A percentile compares a stretch with the other conserved stretches of the same genome.
Conservation (phyloP, 2,113 vertebrate genomes). For the Macaca nemestrina region DNA sequence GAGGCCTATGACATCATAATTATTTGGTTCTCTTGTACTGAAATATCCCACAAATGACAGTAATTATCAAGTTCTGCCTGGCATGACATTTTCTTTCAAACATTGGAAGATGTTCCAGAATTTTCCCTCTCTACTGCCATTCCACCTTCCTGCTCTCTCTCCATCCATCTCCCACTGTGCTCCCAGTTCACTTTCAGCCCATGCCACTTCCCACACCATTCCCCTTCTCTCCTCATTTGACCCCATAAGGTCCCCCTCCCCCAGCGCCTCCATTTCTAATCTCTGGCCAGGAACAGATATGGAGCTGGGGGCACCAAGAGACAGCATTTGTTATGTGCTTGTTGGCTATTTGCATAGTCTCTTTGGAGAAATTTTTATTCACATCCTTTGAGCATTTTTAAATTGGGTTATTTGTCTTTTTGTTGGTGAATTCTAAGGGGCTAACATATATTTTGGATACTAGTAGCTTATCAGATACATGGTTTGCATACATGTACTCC, state of each 20-base stretch:
- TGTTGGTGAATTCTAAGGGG: not conserved
- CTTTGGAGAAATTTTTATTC: not conserved
- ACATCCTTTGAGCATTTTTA: not conserved
- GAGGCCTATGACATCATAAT: constrained; percentile 50
- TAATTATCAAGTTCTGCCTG: constrained; percentile 70
- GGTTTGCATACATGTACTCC: not conserved
- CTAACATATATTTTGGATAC: not conserved
- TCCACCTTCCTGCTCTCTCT: not conserved
- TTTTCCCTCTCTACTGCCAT: not conserved
- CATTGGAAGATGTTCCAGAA: not conserved
- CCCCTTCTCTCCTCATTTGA: not conserved
- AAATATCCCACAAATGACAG: constrained; percentile 63
- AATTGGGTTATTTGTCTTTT: not conserved
- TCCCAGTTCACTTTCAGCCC: not conserved
- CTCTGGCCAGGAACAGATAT: not conserved
- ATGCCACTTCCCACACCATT: not conserved
- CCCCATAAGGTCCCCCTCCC: fast-evolving
- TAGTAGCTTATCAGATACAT: not conserved
- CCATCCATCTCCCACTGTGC: not conserved
- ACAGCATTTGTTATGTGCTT: not conserved
- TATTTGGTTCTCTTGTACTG: constrained; percentile 65
- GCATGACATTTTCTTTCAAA: constrained; percentile 56
- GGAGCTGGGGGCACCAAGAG: not conserved
- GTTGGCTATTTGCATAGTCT: not conserved
- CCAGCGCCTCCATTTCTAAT: not conserved